Evolutionary conservation across 2,113 vertebrate species (phyloP).

Genomic region (Scartelaos histophorus): DNA sequence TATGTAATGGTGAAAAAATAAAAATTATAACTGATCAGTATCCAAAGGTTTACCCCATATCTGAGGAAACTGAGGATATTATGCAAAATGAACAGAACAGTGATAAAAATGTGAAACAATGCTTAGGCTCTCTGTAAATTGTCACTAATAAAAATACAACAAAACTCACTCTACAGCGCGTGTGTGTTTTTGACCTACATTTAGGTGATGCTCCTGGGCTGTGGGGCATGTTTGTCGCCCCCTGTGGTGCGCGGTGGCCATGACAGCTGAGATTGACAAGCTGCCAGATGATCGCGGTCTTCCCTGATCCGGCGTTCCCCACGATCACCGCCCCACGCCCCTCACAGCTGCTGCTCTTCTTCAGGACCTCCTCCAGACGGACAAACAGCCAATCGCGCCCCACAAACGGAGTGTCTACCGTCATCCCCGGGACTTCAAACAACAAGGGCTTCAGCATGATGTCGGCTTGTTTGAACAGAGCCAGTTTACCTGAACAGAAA

Average conservation of each 20-base stretch:
- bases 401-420: constrained; percentile 88
- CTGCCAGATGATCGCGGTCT: constrained; percentile 91
- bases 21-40: no score
- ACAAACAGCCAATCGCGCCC: constrained; percentile 95
- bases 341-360: constrained; percentile 75
- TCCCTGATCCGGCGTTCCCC: constrained; percentile 93
- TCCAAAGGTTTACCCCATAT: no score
- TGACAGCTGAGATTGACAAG: constrained; percentile 96
- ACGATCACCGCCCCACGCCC: constrained; percentile 85
- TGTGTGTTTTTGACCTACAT: constrained; percentile 72
- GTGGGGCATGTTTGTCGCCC: constrained; percentile 78
- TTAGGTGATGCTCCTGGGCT: constrained; percentile 83
- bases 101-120: no score
- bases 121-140: no score
- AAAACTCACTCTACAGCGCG: background rate
- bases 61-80: no score
- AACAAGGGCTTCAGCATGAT: constrained; percentile 95
- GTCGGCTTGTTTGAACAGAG: constrained; percentile 91
- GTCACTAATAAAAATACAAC: background rate
- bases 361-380: constrained; percentile 85
- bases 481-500: constrained; percentile 81
- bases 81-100: no score
- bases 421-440: constrained; percentile 96
- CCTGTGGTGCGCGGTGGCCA: constrained; percentile 88
- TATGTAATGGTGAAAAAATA: no score